Percentiles rank a stretch among this genome's conserved stretches.
These are phyloP conservation scores for Xyrichtys novacula DNA, from an alignment of 2,797 vertebrate genomes.

Conservation along the genomic window DNA sequence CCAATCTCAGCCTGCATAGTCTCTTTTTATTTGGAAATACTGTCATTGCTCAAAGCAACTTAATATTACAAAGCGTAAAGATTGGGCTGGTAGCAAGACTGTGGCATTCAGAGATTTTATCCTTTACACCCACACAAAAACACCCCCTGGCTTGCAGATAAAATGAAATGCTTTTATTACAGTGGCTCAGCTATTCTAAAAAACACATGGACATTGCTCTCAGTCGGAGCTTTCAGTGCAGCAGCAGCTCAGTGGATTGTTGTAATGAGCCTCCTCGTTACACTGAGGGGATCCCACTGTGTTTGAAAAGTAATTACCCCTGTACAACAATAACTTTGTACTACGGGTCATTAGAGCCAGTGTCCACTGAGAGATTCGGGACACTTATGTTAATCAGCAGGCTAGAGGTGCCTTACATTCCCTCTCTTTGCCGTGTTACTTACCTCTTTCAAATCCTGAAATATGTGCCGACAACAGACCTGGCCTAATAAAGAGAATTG, in stretches of 20 bases:
- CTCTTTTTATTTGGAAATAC: constrained; percentile 2
- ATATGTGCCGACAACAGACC: background rate
- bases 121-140: background rate
- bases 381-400: constrained; percentile 38
- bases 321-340: constrained; percentile 32
- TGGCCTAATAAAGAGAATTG: too few relatives aligned
- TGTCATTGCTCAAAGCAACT: constrained; percentile 5
- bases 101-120: background rate
- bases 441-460: background rate
- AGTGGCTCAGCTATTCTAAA: constrained; percentile 13
- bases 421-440: background rate
- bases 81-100: constrained; percentile 21
- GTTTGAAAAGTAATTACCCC: constrained; percentile 45
- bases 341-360: constrained; percentile 50
- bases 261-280: constrained; percentile 56
- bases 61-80: background rate
- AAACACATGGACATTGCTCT: constrained; percentile 12
- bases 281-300: constrained; percentile 19
- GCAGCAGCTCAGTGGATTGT: constrained; percentile 2
- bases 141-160: background rate
- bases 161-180: constrained; percentile 6
- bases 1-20: background rate
- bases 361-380: constrained; percentile 34
- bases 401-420: constrained; percentile 14
- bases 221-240: constrained; percentile 32